phyloP scores from a whole-genome alignment of 1,140 invertebrate genomes.

The Pristionchus pacificus region DNA sequence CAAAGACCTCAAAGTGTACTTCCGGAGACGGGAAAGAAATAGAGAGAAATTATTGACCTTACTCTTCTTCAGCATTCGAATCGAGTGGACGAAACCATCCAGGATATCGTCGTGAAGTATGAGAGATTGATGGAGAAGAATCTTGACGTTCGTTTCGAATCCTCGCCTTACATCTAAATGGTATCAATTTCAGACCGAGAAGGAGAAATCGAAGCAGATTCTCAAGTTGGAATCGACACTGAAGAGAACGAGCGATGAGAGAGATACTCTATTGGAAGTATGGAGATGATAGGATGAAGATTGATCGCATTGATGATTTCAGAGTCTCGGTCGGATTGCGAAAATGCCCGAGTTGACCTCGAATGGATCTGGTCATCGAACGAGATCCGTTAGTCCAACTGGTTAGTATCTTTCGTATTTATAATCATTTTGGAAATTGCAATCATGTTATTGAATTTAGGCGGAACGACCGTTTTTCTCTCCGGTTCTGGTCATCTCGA shows the following conservation, averaged over 20 bases:
- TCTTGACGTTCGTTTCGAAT: not conserved
- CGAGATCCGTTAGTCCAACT: slow-evolving; percentile 3
- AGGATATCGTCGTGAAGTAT: not conserved
- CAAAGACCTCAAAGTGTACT: no score
- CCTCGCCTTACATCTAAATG: not conserved
- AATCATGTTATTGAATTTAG: no score
- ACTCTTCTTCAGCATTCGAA: no score
- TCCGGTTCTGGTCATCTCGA: no score
- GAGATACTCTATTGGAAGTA: not conserved
- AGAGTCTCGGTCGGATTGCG: not conserved
- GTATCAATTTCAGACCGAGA: not conserved
- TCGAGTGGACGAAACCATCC: not conserved
- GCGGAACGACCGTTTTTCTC: no score
- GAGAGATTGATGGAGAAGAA: not conserved
- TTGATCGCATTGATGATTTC: not conserved
- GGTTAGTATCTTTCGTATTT: not conserved
- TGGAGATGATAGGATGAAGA: not conserved
- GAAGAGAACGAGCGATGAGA: slow-evolving; percentile 4
- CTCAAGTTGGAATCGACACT: slow-evolving; percentile 1
- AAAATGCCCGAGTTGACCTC: not conserved
- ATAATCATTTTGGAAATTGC: no score
- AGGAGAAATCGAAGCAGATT: not conserved
- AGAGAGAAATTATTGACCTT: no score
- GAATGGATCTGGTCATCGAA: not conserved
- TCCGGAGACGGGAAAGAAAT: no score